Evolutionary conservation across 2,113 vertebrate genomes (phyloP).

Genomic region (Oncorhynchus masou): DNA sequence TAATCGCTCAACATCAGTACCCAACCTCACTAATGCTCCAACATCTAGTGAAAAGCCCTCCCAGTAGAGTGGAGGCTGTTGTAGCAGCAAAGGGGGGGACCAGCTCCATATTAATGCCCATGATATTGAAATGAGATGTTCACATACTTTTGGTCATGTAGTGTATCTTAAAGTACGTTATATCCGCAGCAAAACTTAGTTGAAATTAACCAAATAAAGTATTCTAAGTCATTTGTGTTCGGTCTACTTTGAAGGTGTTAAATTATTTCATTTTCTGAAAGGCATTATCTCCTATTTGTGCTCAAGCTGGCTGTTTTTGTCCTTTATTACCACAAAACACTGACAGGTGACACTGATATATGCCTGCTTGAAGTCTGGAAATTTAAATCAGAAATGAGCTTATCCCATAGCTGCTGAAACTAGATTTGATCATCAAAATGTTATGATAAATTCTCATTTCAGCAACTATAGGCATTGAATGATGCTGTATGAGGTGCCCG

Average conservation of each 20-base stretch:
- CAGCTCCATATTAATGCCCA: too few relatives aligned
- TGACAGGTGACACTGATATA: slow-evolving; percentile 71
- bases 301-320: slow-evolving; percentile 52
- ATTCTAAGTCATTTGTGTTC: slow-evolving; percentile 41
- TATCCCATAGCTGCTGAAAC: slow-evolving; percentile 53
- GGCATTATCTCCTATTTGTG: slow-evolving; percentile 28
- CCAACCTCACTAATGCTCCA: too few relatives aligned
- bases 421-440: slow-evolving; percentile 70
- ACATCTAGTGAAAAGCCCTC: too few relatives aligned
- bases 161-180: too few relatives aligned
- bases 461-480: slow-evolving; percentile 14
- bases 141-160: too few relatives aligned
- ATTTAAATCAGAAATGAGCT: slow-evolving; percentile 67
- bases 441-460: too few relatives aligned
- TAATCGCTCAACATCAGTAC: too few relatives aligned
- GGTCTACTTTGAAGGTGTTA: slow-evolving; percentile 40
- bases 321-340: slow-evolving; percentile 46
- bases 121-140: too few relatives aligned
- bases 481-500: slow-evolving; percentile 68
- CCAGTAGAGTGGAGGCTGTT: too few relatives aligned
- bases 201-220: too few relatives aligned
- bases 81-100: too few relatives aligned
- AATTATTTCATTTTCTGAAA: slow-evolving; percentile 25
- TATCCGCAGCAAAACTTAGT: too few relatives aligned
- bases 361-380: slow-evolving; percentile 53